phyloP scores from a whole-genome alignment of 2,113 vertebrate genomes.

The Gnathochromis pfefferi region DNA sequence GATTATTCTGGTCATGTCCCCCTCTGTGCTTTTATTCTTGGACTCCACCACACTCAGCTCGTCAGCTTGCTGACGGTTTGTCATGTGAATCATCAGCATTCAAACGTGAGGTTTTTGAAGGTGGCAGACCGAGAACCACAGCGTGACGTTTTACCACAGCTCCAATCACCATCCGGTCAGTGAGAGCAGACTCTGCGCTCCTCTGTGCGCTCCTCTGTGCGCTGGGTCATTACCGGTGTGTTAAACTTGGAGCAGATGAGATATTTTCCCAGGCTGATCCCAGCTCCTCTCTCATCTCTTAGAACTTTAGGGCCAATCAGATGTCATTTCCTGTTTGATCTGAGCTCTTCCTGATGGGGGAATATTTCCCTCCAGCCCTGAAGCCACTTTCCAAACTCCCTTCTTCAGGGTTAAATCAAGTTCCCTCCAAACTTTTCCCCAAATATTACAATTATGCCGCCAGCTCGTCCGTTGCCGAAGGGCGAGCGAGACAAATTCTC shows the following conservation, averaged over 20 bases:
- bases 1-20: not conserved
- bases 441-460: slow-evolving; percentile 47
- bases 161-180: not conserved
- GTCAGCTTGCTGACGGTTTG: not conserved
- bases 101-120: not conserved
- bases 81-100: not conserved
- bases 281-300: not conserved
- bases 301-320: slow-evolving; percentile 14
- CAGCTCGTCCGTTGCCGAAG: not conserved
- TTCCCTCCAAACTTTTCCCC: slow-evolving; percentile 51
- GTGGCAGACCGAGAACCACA: not conserved
- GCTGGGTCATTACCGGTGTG: not conserved
- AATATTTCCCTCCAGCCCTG: slow-evolving; percentile 12
- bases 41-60: not conserved
- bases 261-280: not conserved
- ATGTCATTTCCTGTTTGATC: slow-evolving; percentile 34
- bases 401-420: slow-evolving; percentile 60
- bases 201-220: not conserved
- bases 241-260: not conserved
- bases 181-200: not conserved
- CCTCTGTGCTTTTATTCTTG: not conserved
- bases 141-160: not conserved
- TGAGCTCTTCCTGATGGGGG: not conserved
- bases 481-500: slow-evolving; percentile 23
- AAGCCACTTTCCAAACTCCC: slow-evolving; percentile 41